Base-by-base conservation (phyloP, 2,797 vertebrate species). In the Cirrhinus mrigala region DNA sequence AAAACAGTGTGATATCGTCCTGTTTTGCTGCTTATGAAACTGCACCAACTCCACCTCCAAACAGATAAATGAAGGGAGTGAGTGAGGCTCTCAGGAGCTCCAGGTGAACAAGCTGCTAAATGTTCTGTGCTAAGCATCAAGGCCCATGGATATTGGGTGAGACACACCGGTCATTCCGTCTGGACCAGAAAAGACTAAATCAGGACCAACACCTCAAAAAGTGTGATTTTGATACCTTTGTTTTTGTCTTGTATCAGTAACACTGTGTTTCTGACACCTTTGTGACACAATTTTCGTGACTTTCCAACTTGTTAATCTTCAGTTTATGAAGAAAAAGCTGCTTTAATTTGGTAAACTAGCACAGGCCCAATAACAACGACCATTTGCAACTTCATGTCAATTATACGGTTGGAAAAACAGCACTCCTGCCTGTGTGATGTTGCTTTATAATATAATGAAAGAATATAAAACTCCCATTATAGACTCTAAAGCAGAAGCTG, bases 1-100 rank as follows among this genome's bases (percentile, higher is more conserved):
- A 74, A 69, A 69, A 82, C 73, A 87, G 76, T 86, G 85, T 87
- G 80, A 80, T 76, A 76, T 77, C 33, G 11, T 77, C 70, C 56
- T 44, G 70, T 78, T 73, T 86, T 82, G 54, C 69, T 66, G 71
- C 77, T 84, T 71, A 64, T 77, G 78, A 76, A 87, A 69, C 74
- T 60, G 48, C 83, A 83, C 44, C 80, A 86, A 69, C 82, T 73
- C 24, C 54, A 60, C 76, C 52, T 70, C 75, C 54, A 82, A 20
- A 7, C 56, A 68, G 66, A 84, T 62, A 27, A 60, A 56, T 22
- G n/a, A 69, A 44, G 29, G 10, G 18, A 77, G n/a, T 18, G 15
- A 74, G 33, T 37, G 33, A 37, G 33, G 77, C 46, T 80, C 68
- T 80, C 77, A 24, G 69, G 56, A 64, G 54, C 48, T 76, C 37